Base-by-base conservation (phyloP, 2,797 vertebrate species). In the Poecile montanus region DNA sequence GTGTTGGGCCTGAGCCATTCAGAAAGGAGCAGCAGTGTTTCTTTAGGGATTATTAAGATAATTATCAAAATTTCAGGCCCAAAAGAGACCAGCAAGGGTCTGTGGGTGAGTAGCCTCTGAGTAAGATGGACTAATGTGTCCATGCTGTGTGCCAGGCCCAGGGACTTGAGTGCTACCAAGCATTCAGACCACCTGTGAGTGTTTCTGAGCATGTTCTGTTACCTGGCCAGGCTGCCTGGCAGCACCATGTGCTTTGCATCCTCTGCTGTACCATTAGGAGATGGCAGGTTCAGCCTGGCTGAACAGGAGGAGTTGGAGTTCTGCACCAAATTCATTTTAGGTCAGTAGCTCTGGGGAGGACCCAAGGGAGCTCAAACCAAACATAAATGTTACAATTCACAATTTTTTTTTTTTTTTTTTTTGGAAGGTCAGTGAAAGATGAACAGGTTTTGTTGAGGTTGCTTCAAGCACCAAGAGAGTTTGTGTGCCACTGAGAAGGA, bases 161-260 rank as follows among this genome's bases (percentile, higher is more conserved):
- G 76, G 57, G 32, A 50, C 45, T 70, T 6, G 17, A 50, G 22
- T 65, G 40, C n/a, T 61, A 3, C 18, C 27, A 19, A 66, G 51
- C 30, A 32, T 67, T 44, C 30, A 34, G 36, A 51, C 5, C 73
- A 9, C 16, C 22, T 67, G 2, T 40, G 20, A 44, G 57, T 68
- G 72, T 74, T 90, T 17, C 30, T 72, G 40, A 62, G 61, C 3
- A 0, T 48, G 32, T 66, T 3, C 25, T 65, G 56, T 16, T 53
- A 11, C 11, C 32, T 32, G 54, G 15, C 1, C 10, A 63, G 70
- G 88, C 75, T 58, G 11, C 32, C 29, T 21, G 47, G 62, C 48
- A 34, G 61, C 44, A 54, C 48, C 0, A 0, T 8, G 7, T 13
- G 20, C 56, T 62, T 47, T 51, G 13, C 40, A 29, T 62, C 29